Evolutionary conservation across 2,888 invertebrate genomes (phyloP).

Genomic region (Copidosoma aretas): DNA sequence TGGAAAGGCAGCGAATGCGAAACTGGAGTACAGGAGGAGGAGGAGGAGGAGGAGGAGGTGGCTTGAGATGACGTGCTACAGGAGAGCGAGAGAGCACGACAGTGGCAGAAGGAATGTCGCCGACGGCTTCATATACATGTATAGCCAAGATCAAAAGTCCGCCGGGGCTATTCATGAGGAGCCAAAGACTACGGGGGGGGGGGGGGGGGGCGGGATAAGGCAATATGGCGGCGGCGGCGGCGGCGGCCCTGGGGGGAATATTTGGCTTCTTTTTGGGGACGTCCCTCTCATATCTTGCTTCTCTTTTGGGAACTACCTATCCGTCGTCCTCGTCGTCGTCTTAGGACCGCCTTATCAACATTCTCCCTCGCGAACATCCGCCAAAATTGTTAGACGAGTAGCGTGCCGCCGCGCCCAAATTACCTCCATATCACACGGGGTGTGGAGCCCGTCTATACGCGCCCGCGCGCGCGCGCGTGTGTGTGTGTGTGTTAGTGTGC

Average conservation of each 20-base stretch:
- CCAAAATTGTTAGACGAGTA: slow-evolving; percentile 44
- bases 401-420: slow-evolving; percentile 48
- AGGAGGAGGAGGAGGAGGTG: no score
- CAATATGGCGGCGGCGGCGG: no score
- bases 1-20: no score
- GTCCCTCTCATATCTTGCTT: not conserved
- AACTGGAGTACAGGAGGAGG: no score
- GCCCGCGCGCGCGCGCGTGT: not conserved
- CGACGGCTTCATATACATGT: no score
- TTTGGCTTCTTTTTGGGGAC: no score
- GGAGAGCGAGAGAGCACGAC: no score
- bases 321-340: slow-evolving; percentile 36
- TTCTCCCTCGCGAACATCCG: slow-evolving; percentile 42
- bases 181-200: not conserved
- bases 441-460: slow-evolving; percentile 40
- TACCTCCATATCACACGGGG: slow-evolving; percentile 44
- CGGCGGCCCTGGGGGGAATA: no score
- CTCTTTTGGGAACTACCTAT: slow-evolving; percentile 36
- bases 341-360: slow-evolving; percentile 53
- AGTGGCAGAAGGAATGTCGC: no score
- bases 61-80: no score
- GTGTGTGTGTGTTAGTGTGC: no score
- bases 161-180: slow-evolving; percentile 43
- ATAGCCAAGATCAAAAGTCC: slow-evolving; percentile 43
- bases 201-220: no score